These are phyloP conservation scores for Subacronicta megacephala DNA, from an alignment of 2,888 invertebrate genomes.

Conservation along the genomic window DNA sequence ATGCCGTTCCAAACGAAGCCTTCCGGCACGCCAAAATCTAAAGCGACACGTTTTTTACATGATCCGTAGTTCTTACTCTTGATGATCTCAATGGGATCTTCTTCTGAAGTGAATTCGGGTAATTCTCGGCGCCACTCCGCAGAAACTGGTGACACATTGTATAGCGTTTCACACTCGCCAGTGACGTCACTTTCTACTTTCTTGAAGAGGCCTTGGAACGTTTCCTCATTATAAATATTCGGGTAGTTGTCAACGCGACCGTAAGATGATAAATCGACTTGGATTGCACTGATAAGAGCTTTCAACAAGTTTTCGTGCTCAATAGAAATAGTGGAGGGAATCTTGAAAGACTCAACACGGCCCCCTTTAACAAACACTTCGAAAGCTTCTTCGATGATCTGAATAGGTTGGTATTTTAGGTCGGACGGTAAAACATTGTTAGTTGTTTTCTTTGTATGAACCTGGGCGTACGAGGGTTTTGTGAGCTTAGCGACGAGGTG, in stretches of 20 bases:
- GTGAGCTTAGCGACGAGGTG: slow-evolving; percentile 83
- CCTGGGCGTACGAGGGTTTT: slow-evolving; percentile 86
- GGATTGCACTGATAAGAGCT: slow-evolving; percentile 91
- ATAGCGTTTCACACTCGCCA: slow-evolving; percentile 92
- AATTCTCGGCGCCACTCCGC: slow-evolving; percentile 86
- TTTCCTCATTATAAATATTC: slow-evolving; percentile 81
- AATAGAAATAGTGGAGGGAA: slow-evolving; percentile 87
- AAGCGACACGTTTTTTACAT: slow-evolving; percentile 90
- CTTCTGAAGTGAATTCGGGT: slow-evolving; percentile 82
- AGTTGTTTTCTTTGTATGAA: slow-evolving; percentile 84
- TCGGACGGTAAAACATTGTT: slow-evolving; percentile 68
- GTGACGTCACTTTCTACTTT: slow-evolving; percentile 92
- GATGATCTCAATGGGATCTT: slow-evolving; percentile 90
- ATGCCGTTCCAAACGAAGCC: slow-evolving; percentile 85
- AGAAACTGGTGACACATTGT: slow-evolving; percentile 90
- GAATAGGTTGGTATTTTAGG: slow-evolving; percentile 87
- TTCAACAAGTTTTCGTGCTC: slow-evolving; percentile 92
- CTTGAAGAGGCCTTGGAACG: slow-evolving; percentile 90
- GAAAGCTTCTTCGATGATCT: slow-evolving; percentile 89
- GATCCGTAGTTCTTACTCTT: slow-evolving; percentile 91
- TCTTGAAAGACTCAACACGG: slow-evolving; percentile 88
- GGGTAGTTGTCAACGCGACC: slow-evolving; percentile 84
- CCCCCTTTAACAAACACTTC: slow-evolving; percentile 90
- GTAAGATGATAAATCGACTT: slow-evolving; percentile 90
- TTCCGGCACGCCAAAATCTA: slow-evolving; percentile 90